Conservation (phyloP, 2,113 vertebrate species). For the Limnothrissa miodon region DNA sequence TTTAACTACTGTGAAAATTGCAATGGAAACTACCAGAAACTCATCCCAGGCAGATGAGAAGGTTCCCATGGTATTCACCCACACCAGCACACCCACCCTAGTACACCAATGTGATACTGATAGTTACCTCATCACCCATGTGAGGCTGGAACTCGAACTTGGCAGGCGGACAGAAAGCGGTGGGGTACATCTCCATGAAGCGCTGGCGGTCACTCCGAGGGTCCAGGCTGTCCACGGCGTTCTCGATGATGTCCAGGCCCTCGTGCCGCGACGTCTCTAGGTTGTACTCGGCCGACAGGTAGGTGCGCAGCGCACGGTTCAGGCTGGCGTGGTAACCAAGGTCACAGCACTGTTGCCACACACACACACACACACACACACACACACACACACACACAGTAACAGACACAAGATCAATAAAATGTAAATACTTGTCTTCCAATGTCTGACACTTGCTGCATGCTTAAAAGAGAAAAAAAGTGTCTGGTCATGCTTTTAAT, state of each 20-base stretch:
- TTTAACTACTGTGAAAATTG: no score
- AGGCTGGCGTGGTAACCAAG: conserved; percentile 95
- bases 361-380: background rate
- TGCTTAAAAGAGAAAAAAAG: background rate
- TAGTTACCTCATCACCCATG: conserved; percentile 92
- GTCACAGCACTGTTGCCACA: conserved; percentile 85
- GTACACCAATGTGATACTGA: no score
- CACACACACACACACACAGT: conserved; percentile 18
- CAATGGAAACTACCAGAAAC: no score
- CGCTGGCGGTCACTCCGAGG: conserved; percentile 94
- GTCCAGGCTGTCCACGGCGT: conserved; percentile 95
- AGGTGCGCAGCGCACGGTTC: conserved; percentile 92
- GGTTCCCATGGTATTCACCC: no score
- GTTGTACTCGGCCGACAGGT: conserved; percentile 97
- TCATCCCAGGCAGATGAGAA: no score
- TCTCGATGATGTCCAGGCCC: conserved; percentile 97
- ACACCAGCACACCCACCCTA: no score
- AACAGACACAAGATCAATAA: background rate
- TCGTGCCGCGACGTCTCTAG: conserved; percentile 98
- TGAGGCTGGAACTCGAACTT: conserved; percentile 97
- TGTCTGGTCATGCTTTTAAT: background rate
- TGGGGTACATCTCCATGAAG: conserved; percentile 98
- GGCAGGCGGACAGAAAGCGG: conserved; percentile 90
- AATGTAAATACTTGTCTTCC: background rate
- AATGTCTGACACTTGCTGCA: background rate